A percentile compares a stretch with the other conserved stretches of the same genome.
Evolutionary conservation across 23 tunicate genomes (phyloP).

Genomic region (Phallusia fumigata): DNA sequence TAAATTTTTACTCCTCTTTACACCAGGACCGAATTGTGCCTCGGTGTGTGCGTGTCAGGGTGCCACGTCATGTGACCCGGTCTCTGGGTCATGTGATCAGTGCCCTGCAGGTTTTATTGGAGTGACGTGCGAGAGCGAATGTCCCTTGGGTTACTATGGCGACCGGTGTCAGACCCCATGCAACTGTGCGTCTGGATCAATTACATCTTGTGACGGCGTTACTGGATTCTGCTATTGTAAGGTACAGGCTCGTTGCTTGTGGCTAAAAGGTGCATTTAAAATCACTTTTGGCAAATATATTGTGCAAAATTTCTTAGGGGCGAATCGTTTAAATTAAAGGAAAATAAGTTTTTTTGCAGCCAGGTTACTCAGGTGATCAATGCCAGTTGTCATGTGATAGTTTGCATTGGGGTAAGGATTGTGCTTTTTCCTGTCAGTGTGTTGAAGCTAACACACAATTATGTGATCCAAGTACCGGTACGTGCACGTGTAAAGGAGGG

Average conservation of each 20-base stretch:
- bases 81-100: conserved; percentile 37
- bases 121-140: neutral
- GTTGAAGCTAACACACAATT: conserved; percentile 12
- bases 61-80: conserved; percentile 52
- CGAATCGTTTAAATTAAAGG: too few species aligned
- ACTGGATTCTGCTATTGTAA: conserved; percentile 34
- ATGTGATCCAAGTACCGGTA: conserved; percentile 28
- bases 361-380: conserved; percentile 24
- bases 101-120: conserved; percentile 51
- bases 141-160: conserved; percentile 36
- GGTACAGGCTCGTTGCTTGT: conserved; percentile 9
- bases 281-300: too few species aligned
- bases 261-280: too few species aligned
- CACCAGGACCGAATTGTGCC: conserved; percentile 40
- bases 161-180: conserved; percentile 22
- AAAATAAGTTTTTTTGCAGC: neutral
- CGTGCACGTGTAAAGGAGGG: conserved; percentile 26
- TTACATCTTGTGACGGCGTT: conserved; percentile 28
- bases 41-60: conserved; percentile 49
- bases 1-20: too few species aligned
- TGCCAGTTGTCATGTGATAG: conserved; percentile 24
- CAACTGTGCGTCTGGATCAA: neutral
- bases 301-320: too few species aligned
- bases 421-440: conserved; percentile 36
- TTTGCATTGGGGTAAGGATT: conserved; percentile 39